Evolutionary conservation across 2,797 vertebrate species (phyloP).

Genomic region (Typhlichthys subterraneus): DNA sequence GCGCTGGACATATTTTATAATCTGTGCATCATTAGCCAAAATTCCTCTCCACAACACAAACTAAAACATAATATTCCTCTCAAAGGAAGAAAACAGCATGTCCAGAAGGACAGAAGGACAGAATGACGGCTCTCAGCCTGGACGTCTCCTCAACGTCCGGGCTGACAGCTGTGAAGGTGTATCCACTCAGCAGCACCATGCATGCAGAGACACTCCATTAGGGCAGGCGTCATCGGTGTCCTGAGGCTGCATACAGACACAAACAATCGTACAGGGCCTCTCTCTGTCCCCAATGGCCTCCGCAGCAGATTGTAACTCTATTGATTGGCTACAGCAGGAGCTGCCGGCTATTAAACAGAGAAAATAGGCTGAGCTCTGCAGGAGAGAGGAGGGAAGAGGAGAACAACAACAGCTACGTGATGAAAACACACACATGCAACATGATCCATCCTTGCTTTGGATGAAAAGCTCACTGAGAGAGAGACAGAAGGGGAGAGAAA

Average conservation of each 20-base stretch:
- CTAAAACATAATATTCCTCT: no score
- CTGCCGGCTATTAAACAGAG: constrained; percentile 38
- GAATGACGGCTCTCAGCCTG: no score
- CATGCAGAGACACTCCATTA: not conserved
- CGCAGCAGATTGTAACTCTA: constrained; percentile 44
- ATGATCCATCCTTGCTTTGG: constrained; percentile 26
- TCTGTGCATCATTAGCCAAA: no score
- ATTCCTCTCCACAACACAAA: no score
- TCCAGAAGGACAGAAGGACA: no score
- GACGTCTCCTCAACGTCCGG: no score
- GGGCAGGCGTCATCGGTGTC: not conserved
- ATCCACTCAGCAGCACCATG: not conserved
- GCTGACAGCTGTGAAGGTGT: no score
- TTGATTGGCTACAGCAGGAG: constrained; percentile 55
- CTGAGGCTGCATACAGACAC: not conserved
- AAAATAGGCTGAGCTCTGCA: constrained; percentile 24
- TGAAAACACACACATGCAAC: constrained; percentile 47
- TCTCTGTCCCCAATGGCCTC: constrained; percentile 30
- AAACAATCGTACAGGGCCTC: constrained; percentile 5
- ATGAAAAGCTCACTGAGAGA: constrained; percentile 27
- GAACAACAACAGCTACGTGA: constrained; percentile 36
- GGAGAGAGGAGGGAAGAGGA: constrained; percentile 4
- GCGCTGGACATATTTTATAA: no score
- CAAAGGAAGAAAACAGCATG: no score
- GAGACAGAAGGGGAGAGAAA: not conserved